These are phyloP conservation scores for Trissolcus japonicus DNA, from an alignment of 2,888 invertebrate species.

Conservation along the genomic window DNA sequence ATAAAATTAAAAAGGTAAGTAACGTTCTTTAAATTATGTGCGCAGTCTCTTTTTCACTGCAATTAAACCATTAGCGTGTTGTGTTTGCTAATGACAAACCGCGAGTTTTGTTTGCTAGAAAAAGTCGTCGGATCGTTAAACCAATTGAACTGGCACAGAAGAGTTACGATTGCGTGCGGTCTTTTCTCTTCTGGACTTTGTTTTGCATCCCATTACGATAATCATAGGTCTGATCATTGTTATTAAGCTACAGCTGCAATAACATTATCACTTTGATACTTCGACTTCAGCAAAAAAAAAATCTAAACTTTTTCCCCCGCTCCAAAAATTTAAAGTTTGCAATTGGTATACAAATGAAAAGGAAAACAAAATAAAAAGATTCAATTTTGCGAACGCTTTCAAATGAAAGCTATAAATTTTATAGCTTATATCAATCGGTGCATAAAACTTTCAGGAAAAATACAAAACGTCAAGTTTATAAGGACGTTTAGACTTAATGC, in stretches of 20 bases:
- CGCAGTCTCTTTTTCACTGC: conserved; percentile 2
- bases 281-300: not conserved
- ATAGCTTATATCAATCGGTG: no score
- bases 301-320: conserved; percentile 13
- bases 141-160: conserved; percentile 35
- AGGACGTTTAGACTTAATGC: no score
- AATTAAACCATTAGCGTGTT: conserved; percentile 28
- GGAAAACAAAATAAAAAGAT: no score
- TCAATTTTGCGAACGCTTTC: no score
- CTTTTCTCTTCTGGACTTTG: conserved; percentile 39
- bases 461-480: no score
- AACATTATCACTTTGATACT: conserved; percentile 33
- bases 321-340: no score
- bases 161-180: conserved; percentile 35
- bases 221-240: conserved; percentile 34
- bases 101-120: conserved; percentile 28
- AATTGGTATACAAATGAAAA: no score
- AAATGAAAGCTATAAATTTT: no score
- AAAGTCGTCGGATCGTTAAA: conserved; percentile 35
- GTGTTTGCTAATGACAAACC: conserved; percentile 23
- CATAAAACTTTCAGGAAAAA: no score
- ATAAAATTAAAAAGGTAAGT: no score
- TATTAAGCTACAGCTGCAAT: conserved; percentile 36
- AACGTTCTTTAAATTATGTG: no score
- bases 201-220: conserved; percentile 51